Evolutionary conservation across 2,888 invertebrate species (phyloP).

Genomic region (Auanema sp.): DNA sequence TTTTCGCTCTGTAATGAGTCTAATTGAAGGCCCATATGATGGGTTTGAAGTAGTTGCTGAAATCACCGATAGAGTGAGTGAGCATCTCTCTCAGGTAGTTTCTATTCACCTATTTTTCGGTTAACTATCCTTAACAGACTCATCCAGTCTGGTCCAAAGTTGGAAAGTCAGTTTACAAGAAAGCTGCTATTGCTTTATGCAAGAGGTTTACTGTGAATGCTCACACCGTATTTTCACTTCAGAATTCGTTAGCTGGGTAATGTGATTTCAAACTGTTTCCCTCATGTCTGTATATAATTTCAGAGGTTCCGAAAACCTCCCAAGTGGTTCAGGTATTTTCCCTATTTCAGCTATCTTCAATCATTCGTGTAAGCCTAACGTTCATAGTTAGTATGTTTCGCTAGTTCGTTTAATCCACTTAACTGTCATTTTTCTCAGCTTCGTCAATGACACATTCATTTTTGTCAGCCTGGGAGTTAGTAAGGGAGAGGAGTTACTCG

Average conservation of each 20-base stretch:
- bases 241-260: not conserved
- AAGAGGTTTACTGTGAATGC: conserved; percentile 13
- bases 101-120: conserved; percentile 6
- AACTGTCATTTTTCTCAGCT: conserved; percentile 22
- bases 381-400: conserved; percentile 31
- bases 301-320: conserved; percentile 6
- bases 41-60: too few species aligned
- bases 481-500: conserved; percentile 36
- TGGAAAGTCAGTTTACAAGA: not conserved
- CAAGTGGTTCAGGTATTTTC: conserved; percentile 33
- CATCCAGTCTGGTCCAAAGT: conserved; percentile 10
- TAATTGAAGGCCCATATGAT: not conserved
- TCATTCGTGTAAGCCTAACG: conserved; percentile 36
- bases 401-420: not conserved
- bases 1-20: conserved; percentile 13
- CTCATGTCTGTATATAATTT: not conserved
- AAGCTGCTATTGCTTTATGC: conserved; percentile 7
- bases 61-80: too few species aligned
- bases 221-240: conserved; percentile 8
- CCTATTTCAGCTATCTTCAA: conserved; percentile 38
- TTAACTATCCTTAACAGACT: too few species aligned
- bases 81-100: conserved; percentile 2
- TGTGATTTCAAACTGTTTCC: not conserved
- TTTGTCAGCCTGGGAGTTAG: conserved; percentile 29
- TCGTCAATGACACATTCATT: conserved; percentile 26